Conservation (phyloP, 2,797 vertebrate genomes). For the Jordanella pulchra region DNA sequence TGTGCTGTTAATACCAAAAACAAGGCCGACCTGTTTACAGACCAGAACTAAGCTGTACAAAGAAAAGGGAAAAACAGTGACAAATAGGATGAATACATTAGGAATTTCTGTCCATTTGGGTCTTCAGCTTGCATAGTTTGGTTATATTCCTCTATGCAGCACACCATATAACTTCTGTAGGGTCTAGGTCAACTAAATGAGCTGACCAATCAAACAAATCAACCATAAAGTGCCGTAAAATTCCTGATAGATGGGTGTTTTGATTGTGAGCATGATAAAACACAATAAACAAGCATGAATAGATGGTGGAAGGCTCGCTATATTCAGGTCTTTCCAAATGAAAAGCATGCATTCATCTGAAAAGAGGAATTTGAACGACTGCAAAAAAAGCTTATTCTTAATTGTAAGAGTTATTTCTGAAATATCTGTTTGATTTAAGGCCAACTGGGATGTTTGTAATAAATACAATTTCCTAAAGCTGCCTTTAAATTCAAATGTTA, state of each 20-base stretch:
- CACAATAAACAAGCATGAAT: neutral
- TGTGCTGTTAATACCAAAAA: slow-evolving; percentile 62
- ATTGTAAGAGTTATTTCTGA: neutral
- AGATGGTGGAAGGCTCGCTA: neutral
- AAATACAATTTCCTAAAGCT: too few relatives aligned
- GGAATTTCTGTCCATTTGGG: too few relatives aligned
- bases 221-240: neutral
- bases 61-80: neutral
- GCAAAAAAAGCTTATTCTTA: neutral
- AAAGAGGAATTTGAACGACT: neutral
- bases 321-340: neutral
- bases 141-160: neutral
- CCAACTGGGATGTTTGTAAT: too few relatives aligned
- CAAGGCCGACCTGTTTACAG: slow-evolving; percentile 76
- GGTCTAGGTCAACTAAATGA: neutral
- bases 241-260: neutral
- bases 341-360: neutral
- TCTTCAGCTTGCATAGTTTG: neutral
- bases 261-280: neutral
- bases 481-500: neutral
- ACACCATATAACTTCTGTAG: neutral
- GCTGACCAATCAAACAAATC: neutral
- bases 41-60: slow-evolving; percentile 3
- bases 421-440: neutral
- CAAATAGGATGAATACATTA: neutral